These are phyloP conservation scores for Macroglossus sobrinus DNA, from an alignment of 2,113 vertebrate genomes.

Conservation along the genomic window DNA sequence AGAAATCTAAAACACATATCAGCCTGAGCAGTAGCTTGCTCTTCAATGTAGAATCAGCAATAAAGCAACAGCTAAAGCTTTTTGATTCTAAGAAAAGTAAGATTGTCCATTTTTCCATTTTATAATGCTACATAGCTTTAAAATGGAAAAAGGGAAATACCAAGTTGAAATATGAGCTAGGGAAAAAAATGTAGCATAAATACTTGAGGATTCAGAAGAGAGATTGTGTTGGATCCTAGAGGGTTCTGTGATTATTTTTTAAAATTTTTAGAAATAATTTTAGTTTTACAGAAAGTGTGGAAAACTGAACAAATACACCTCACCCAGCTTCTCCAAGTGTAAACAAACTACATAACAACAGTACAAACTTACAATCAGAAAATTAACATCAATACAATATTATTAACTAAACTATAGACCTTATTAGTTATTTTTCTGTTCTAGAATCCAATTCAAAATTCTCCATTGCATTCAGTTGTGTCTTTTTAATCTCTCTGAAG, in stretches of 20 bases:
- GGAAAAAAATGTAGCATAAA: neutral
- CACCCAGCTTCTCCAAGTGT: neutral
- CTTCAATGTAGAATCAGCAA: neutral
- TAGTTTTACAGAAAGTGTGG: neutral
- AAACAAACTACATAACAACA: neutral
- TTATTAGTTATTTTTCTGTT: neutral
- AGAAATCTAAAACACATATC: neutral
- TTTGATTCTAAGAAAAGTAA: neutral
- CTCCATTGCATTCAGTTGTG: neutral
- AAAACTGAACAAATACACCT: neutral
- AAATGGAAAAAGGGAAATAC: neutral
- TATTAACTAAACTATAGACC: neutral
- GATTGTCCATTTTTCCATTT: neutral
- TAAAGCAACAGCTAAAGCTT: neutral
- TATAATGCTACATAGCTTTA: neutral
- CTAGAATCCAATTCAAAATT: neutral
- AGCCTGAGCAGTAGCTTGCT: neutral
- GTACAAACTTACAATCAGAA: neutral
- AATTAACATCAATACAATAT: neutral
- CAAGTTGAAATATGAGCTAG: neutral
- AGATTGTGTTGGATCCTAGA: neutral
- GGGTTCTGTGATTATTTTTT: neutral
- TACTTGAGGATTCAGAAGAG: neutral
- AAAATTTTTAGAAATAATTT: neutral
- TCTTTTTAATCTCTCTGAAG: neutral